Conservation (phyloP, 64 coral and sea anemone genomes). For the Montipora capricornis region DNA sequence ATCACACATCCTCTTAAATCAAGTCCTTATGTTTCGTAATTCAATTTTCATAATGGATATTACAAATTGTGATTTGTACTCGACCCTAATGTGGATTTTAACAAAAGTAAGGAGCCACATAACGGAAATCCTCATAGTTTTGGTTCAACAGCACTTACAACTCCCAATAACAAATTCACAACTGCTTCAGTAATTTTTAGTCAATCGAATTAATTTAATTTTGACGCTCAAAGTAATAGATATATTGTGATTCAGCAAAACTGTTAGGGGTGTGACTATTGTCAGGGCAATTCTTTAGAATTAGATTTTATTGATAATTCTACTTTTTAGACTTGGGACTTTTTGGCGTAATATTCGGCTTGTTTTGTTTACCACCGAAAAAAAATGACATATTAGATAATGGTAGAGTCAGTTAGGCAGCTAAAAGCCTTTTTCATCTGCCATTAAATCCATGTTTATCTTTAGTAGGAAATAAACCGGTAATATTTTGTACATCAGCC, state of each 20-base stretch:
- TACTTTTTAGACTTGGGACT: neutral
- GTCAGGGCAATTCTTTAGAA: constrained; percentile 16
- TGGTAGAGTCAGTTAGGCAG: constrained; percentile 8
- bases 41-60: constrained; percentile 10
- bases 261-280: constrained; percentile 34
- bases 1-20: constrained; percentile 2
- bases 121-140: constrained; percentile 19
- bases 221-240: constrained; percentile 42
- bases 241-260: neutral
- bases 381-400: constrained; percentile 53
- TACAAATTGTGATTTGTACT: neutral
- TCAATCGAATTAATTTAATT: constrained; percentile 31
- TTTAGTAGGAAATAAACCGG: constrained; percentile 18
- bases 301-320: constrained; percentile 37
- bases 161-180: neutral
- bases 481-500: neutral
- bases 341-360: neutral
- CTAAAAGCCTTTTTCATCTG: constrained; percentile 53
- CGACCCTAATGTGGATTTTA: neutral
- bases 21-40: constrained; percentile 18
- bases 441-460: constrained; percentile 56
- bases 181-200: neutral
- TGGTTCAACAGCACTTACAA: neutral
- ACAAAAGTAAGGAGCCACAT: constrained; percentile 7
- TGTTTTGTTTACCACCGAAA: constrained; percentile 34